Evolutionary conservation across 2,797 vertebrate species (phyloP).

Genomic region (Coranthus polyacanthus): DNA sequence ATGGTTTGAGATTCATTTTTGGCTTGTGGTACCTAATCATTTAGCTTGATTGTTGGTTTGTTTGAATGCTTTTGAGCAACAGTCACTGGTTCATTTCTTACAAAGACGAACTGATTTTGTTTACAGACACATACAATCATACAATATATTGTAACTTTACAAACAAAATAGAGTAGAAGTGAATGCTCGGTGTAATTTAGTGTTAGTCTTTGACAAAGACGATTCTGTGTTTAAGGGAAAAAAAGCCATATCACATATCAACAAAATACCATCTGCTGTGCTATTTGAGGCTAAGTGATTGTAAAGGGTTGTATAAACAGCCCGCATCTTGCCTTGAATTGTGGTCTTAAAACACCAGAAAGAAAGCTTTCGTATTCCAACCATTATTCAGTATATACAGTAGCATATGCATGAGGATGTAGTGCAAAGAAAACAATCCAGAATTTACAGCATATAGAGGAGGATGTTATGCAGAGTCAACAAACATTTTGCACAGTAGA

Average conservation of each 20-base stretch:
- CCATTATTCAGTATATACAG: no score
- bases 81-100: no score
- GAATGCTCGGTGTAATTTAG: no score
- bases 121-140: background rate
- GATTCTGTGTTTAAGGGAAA: background rate
- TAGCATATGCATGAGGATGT: no score
- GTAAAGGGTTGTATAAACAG: background rate
- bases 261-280: conserved; percentile 16
- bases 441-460: background rate
- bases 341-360: background rate
- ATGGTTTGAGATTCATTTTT: conserved; percentile 12
- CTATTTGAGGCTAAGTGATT: background rate
- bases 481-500: background rate
- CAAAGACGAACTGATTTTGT: background rate
- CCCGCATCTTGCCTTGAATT: no score
- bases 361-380: no score
- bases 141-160: background rate
- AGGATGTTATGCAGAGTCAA: background rate
- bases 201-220: no score
- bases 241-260: conserved; percentile 9
- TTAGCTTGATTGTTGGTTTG: conserved; percentile 16
- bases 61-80: background rate
- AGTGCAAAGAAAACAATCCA: no score
- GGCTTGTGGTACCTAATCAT: background rate
- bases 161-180: background rate